A percentile compares a stretch with the other conserved stretches of the same genome.
These are phyloP conservation scores for Odontamblyopus lacepedii DNA, from an alignment of 2,797 vertebrate species.

Conservation along the genomic window DNA sequence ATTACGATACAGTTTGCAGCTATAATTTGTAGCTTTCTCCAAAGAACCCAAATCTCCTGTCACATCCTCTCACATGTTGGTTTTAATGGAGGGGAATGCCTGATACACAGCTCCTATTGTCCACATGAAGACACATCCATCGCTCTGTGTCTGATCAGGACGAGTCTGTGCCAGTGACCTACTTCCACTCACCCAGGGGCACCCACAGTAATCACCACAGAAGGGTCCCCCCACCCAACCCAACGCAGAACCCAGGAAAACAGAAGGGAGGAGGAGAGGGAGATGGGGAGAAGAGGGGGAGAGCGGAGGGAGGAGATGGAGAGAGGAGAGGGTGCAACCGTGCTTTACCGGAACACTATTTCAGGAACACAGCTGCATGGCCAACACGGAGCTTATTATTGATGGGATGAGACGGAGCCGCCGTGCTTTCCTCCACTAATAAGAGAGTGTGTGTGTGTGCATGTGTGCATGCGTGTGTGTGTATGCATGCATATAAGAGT, in stretches of 20 bases:
- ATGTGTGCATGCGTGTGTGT: too few species aligned
- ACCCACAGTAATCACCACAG: conserved; percentile 73
- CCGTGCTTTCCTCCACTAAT: conserved; percentile 35
- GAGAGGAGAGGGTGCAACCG: conserved; percentile 5
- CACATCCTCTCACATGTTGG: not conserved
- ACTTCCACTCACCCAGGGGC: conserved; percentile 71
- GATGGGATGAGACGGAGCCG: conserved; percentile 54
- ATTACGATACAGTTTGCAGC: too few species aligned
- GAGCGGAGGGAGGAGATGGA: not conserved
- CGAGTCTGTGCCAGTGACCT: conserved; percentile 77
- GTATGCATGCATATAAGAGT: too few species aligned
- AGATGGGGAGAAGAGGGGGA: conserved; percentile 12
- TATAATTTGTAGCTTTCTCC: too few species aligned
- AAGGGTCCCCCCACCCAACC: conserved; percentile 41
- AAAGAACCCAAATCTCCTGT: not conserved
- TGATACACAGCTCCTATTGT: conserved; percentile 26
- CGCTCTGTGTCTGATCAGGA: conserved; percentile 45
- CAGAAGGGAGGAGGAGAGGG: conserved; percentile 43
- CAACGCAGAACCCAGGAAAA: conserved; percentile 54
- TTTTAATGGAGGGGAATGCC: conserved; percentile 18
- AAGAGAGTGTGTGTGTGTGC: conserved; percentile 3
- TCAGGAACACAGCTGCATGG: conserved; percentile 69
- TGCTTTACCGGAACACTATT: conserved; percentile 68
- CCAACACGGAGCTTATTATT: conserved; percentile 64
- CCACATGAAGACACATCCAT: conserved; percentile 36